A percentile compares a stretch with the other conserved stretches of the same genome.
Evolutionary conservation across 1,140 invertebrate genomes (phyloP).

Genomic region (Mactra quadrangularis): DNA sequence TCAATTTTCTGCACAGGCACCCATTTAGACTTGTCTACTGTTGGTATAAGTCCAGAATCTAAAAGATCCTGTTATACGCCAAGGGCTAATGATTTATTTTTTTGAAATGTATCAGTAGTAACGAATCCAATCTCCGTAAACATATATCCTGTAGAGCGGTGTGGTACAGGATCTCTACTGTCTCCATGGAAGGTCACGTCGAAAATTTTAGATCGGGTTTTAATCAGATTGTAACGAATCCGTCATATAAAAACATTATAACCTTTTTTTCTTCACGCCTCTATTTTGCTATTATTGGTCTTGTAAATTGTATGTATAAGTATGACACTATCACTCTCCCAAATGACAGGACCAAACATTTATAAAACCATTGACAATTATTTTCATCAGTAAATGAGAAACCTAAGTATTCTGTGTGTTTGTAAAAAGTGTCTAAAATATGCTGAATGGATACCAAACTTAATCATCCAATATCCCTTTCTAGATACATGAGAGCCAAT

Average conservation of each 20-base stretch:
- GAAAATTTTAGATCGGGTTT: too few species aligned
- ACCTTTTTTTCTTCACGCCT: conserved; percentile 37
- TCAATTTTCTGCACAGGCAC: conserved; percentile 17
- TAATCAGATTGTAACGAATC: too few species aligned
- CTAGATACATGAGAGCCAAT: conserved; percentile 14
- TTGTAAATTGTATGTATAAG: conserved; percentile 44
- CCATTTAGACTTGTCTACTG: conserved; percentile 24
- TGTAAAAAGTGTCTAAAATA: conserved; percentile 39
- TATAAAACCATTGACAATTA: conserved; percentile 12
- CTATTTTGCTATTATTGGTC: conserved; percentile 47
- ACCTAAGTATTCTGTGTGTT: conserved; percentile 19
- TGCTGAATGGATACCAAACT: conserved; percentile 42
- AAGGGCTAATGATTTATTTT: background rate
- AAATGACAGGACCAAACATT: too few species aligned
- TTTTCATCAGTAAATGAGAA: background rate
- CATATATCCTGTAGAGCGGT: too few species aligned
- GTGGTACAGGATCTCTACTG: too few species aligned
- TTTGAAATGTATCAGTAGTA: background rate
- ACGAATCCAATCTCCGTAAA: too few species aligned
- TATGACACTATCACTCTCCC: conserved; percentile 30
- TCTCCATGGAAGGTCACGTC: too few species aligned
- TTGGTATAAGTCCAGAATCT: conserved; percentile 31
- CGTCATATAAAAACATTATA: conserved; percentile 45
- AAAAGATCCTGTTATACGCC: conserved; percentile 17
- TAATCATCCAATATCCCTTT: conserved; percentile 30